These are phyloP conservation scores for Micrastur ruficollis DNA, from an alignment of 2,797 vertebrate species.

Conservation along the genomic window DNA sequence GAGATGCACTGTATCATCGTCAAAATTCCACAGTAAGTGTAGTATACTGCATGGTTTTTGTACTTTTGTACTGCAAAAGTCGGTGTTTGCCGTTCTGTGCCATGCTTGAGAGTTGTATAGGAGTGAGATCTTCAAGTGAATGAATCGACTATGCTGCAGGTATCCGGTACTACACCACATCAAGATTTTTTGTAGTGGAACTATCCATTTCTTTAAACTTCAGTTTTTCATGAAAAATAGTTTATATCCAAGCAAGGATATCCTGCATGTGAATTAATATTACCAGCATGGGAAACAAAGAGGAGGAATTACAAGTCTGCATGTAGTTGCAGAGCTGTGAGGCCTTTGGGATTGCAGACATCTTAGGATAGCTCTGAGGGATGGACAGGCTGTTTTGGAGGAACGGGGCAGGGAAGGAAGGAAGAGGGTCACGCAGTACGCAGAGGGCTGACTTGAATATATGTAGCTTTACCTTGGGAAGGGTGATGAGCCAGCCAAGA, in stretches of 20 bases:
- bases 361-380: neutral
- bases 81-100: neutral
- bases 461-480: neutral
- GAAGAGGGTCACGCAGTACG: rapidly evolving
- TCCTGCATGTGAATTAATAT: neutral
- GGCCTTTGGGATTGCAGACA: rapidly evolving
- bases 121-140: neutral
- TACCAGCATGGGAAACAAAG: neutral
- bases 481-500: neutral
- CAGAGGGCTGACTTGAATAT: rapidly evolving
- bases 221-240: neutral
- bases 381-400: neutral
- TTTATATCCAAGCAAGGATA: neutral
- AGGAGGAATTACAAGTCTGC: neutral
- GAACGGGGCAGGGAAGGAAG: neutral
- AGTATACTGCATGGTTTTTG: neutral
- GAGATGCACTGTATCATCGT: neutral
- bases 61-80: neutral
- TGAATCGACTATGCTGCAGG: rapidly evolving
- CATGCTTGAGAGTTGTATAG: neutral
- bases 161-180: rapidly evolving
- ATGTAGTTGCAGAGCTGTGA: neutral
- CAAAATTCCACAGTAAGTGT: neutral
- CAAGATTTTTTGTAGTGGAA: neutral
- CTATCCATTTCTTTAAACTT: neutral